Percentiles rank a stretch among this genome's conserved stretches.
Conservation (phyloP, 64 coral and sea anemone genomes). For the Cladopsammia gracilis region DNA sequence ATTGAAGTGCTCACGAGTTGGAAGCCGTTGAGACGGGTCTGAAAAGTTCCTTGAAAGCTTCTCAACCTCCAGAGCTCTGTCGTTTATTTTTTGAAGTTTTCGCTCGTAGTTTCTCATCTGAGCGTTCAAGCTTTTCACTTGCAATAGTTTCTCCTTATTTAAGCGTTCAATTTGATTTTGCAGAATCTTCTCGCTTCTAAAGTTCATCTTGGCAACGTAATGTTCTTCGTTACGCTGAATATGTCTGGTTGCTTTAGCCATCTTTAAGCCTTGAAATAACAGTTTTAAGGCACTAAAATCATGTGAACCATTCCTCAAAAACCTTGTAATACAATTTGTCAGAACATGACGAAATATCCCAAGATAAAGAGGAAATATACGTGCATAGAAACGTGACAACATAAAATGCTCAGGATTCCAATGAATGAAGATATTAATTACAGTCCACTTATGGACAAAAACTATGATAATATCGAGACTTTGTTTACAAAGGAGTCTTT, state of each 20-base stretch:
- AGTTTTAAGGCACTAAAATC: not conserved
- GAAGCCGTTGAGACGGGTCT: conserved; percentile 11
- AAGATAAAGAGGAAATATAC: too few species aligned
- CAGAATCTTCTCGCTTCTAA: conserved; percentile 57
- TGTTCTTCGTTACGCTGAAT: conserved; percentile 57
- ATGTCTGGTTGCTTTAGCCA: conserved; percentile 50
- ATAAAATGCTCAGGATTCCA: not conserved
- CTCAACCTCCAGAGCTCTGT: conserved; percentile 57
- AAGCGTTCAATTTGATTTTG: conserved; percentile 67
- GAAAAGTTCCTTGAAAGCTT: conserved; percentile 25
- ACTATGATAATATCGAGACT: not conserved
- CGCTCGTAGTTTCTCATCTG: conserved; percentile 49
- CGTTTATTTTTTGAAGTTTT: conserved; percentile 57
- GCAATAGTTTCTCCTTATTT: conserved; percentile 67
- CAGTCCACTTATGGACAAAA: not conserved
- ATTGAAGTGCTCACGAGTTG: conserved; percentile 18
- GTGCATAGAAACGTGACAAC: conserved; percentile 5
- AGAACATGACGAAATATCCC: not conserved
- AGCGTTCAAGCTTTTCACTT: conserved; percentile 52
- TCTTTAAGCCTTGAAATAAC: not conserved
- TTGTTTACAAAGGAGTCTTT: conserved; percentile 21
- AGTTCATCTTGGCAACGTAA: conserved; percentile 80
- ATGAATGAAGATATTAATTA: conserved; percentile 18
- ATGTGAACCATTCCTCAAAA: not conserved
- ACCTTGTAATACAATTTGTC: not conserved